These are phyloP conservation scores for Anagrus nilaparvatae DNA, from an alignment of 1,140 invertebrate genomes.

Conservation along the genomic window DNA sequence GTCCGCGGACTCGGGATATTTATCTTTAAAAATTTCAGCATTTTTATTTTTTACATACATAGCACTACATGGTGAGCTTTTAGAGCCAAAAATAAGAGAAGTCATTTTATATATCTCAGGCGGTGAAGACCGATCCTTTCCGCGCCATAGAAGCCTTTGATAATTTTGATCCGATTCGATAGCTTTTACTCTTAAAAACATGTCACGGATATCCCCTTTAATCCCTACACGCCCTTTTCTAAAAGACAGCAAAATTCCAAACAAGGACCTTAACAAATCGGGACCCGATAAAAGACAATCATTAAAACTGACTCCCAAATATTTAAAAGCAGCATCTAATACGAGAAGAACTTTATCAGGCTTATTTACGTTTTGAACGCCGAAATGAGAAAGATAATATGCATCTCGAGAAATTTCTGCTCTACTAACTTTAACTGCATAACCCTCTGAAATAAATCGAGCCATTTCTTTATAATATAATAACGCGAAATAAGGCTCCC, in stretches of 20 bases:
- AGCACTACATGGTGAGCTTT: constrained; percentile 23
- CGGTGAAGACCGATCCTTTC: constrained; percentile 5
- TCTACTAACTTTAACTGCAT: constrained; percentile 11
- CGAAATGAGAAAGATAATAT: constrained; percentile 24
- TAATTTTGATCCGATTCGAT: constrained; percentile 16
- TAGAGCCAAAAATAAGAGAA: constrained; percentile 27
- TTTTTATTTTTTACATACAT: constrained; percentile 14
- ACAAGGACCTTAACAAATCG: constrained; percentile 18
- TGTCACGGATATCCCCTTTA: constrained; percentile 28
- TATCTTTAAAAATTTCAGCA: not conserved
- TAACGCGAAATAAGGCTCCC: constrained; percentile 3
- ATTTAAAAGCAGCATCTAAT: constrained; percentile 20
- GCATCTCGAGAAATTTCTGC: too few relatives aligned
- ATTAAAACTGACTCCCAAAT: constrained; percentile 19
- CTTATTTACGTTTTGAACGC: constrained; percentile 20
- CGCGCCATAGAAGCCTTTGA: constrained; percentile 25
- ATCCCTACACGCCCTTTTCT: constrained; percentile 20
- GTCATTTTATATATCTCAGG: constrained; percentile 22
- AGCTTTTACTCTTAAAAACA: constrained; percentile 29
- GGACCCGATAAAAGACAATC: constrained; percentile 23
- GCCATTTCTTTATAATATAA: constrained; percentile 15
- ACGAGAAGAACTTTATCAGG: constrained; percentile 18
- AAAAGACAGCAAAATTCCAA: constrained; percentile 24
- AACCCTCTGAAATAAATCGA: constrained; percentile 14
- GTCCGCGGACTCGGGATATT: not conserved